Evolutionary conservation across 2,113 vertebrate species (phyloP).

Genomic region (Procavia capensis): DNA sequence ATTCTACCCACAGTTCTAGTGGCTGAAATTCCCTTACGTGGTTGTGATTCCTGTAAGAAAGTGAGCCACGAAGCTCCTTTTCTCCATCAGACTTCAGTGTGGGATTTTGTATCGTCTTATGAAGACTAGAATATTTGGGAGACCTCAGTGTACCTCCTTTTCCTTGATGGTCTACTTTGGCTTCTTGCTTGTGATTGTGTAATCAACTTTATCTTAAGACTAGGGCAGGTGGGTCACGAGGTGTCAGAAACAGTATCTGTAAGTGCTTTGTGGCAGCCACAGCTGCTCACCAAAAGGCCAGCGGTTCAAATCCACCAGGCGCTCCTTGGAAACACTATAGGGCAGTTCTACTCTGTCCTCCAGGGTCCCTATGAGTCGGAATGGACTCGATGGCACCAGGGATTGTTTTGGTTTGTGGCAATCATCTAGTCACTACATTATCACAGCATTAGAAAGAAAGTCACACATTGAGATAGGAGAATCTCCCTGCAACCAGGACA

Average conservation of each 20-base stretch:
- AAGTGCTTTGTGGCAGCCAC: no score
- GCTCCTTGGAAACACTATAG: no score
- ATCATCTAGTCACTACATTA: not conserved
- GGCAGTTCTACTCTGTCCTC: no score
- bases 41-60: not conserved
- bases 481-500: not conserved
- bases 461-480: not conserved
- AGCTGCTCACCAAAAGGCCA: no score
- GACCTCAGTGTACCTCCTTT: constrained; percentile 30
- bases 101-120: constrained; percentile 32
- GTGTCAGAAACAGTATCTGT: constrained; percentile 35
- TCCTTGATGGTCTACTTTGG: not conserved
- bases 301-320: no score
- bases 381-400: no score
- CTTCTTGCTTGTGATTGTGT: not conserved
- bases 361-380: no score
- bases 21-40: not conserved
- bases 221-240: not conserved
- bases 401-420: no score
- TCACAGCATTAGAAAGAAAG: not conserved
- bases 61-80: constrained; percentile 33
- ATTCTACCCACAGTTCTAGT: not conserved
- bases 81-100: not conserved
- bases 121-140: not conserved
- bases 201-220: not conserved